These are phyloP conservation scores for Luehdorfia chinensis DNA, from an alignment of 1,140 invertebrate species.

Conservation along the genomic window DNA sequence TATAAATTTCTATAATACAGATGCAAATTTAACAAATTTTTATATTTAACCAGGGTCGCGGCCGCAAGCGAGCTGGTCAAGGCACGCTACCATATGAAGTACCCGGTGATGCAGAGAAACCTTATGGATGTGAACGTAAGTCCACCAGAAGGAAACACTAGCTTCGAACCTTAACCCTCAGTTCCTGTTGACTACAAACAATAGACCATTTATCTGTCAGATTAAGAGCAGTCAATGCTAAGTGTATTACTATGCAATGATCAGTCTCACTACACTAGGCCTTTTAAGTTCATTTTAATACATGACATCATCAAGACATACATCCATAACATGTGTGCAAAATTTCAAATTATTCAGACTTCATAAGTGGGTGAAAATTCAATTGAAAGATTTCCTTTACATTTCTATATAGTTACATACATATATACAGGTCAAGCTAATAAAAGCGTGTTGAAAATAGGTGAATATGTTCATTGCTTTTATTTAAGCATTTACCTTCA, in stretches of 20 bases:
- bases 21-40: no score
- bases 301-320: no score
- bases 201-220: background rate
- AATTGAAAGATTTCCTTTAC: no score
- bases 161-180: conserved; percentile 23
- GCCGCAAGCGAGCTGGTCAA: conserved; percentile 83
- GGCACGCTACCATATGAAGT: conserved; percentile 77
- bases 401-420: no score
- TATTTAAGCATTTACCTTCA: conserved; percentile 6
- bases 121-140: conserved; percentile 96
- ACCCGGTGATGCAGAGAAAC: conserved; percentile 89
- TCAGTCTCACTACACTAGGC: background rate
- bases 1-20: no score
- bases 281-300: no score
- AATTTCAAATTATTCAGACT: no score
- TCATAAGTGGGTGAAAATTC: no score
- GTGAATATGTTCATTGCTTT: no score
- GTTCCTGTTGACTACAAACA: conserved; percentile 14
- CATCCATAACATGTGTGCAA: no score
- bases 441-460: no score
- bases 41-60: conserved; percentile 78
- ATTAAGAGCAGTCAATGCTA: background rate
- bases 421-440: no score
- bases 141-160: conserved; percentile 69
- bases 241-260: conserved; percentile 4